Percentiles rank a stretch among this genome's conserved stretches.
These are phyloP conservation scores for Congeria kusceri DNA, from an alignment of 2,888 invertebrate genomes.

Conservation along the genomic window DNA sequence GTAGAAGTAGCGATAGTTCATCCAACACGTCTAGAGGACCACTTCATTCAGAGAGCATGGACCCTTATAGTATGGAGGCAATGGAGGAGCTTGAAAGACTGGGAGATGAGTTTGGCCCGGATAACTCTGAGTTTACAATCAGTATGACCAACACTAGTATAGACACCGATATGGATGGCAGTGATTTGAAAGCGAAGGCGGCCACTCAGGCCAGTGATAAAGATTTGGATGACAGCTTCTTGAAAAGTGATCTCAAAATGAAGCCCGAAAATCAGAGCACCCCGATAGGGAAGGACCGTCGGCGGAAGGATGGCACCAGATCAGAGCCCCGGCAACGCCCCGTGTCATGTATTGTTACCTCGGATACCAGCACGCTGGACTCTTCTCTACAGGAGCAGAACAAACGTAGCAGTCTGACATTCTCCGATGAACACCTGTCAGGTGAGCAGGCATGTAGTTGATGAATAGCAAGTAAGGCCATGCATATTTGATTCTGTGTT, in stretches of 20 bases:
- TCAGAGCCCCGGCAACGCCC: constrained; percentile 70
- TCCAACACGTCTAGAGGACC: constrained; percentile 41
- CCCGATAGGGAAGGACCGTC: constrained; percentile 41
- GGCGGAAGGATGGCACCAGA: constrained; percentile 37
- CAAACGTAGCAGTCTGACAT: constrained; percentile 71
- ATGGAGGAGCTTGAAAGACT: constrained; percentile 83
- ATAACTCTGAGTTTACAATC: constrained; percentile 64
- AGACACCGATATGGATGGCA: constrained; percentile 21
- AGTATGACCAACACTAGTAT: constrained; percentile 38
- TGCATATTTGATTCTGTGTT: too few species aligned
- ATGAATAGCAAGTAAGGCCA: too few species aligned
- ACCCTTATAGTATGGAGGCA: constrained; percentile 81
- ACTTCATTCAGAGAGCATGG: constrained; percentile 62
- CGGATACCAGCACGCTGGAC: constrained; percentile 54
- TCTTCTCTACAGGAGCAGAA: constrained; percentile 62
- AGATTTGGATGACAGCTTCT: constrained; percentile 47
- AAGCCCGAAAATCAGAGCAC: constrained; percentile 60
- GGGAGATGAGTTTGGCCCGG: constrained; percentile 65
- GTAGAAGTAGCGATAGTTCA: constrained; percentile 49
- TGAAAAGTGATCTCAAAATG: constrained; percentile 37
- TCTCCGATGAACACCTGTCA: constrained; percentile 73
- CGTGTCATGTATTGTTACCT: constrained; percentile 75
- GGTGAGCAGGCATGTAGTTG: too few species aligned
- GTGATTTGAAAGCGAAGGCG: constrained; percentile 13
- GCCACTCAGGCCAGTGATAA: constrained; percentile 26